Evolutionary conservation across 2,888 invertebrate species (phyloP), one percentile per base, ranked within the genome.

Genomic region (Drosophila nigritarsus): DNA sequence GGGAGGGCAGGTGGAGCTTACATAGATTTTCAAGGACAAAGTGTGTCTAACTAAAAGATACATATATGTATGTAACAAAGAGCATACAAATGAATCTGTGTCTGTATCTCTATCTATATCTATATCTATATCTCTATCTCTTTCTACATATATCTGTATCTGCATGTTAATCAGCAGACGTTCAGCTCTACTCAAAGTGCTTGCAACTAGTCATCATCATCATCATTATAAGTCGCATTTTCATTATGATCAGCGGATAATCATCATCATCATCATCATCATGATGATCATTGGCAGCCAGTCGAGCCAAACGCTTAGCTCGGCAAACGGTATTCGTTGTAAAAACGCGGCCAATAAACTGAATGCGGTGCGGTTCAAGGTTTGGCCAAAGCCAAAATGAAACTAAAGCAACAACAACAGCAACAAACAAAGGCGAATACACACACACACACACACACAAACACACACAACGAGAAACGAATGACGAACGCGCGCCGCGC

Each of bases 271-370:
- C 2, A 18, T 64, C 30, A 58, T 64, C 29, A 60, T 74, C 50
- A 65, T 66, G 49, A 65, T 69, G 69, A 63, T 69, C 69, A 63
- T 40, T 50, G 75, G 58, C 73, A 58, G 59, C 30, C 81, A 65
- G 69, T 62, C 69, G 79, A 82, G 78, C 65, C 76, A 76, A 78
- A 55, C 81, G 78, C 62, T 81, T 55, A 72, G 68, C 67, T 73
- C 63, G 82, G 78, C 55, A 55, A 91, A 90, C 90, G 90, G 90
- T 90, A 91, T 91, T 91, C 87, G 91, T 91, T 91, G 90, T 91
- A 91, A 91, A 90, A 88, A 87, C 87, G 87, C 91, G 91, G 90
- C 91, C 90, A 91, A 91, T 91, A 91, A 91, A 91, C 90, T 91
- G 81, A 86, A 80, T 82, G 81, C 85, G 89, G 84, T 82, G 76